Base-by-base conservation (phyloP, 2,888 invertebrate genomes). In the Alentia gelatinosa region DNA sequence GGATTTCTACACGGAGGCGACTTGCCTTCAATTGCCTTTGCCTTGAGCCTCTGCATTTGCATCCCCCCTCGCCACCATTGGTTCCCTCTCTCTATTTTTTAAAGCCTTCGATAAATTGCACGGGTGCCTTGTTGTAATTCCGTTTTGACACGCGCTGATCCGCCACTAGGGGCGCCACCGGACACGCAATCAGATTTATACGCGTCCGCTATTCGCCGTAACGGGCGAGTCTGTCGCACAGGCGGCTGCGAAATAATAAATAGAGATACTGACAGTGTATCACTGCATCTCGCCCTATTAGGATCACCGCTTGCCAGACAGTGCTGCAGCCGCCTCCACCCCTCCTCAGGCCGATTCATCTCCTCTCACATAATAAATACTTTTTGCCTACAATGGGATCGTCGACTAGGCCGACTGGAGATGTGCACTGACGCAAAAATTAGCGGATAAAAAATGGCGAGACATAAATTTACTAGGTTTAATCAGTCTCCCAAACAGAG, bases 101-200 rank as follows among this genome's bases (percentile, higher is more conserved):
- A 83, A 37, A n/a, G 40, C 83, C 35, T 83, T 83, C 83, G 39
- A 83, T 83, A 83, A 83, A 83, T 83, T 37, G 39, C 39, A 12
- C 37, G 39, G 37, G 39, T 39, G 83, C 23, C 83, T 68, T 83
- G 83, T 83, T 83, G 83, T 83, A 83, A 83, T 83, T 83, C 83
- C 39, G 83, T 40, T 40, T 83, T 83, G 83, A 83, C 83, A 83
- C 83, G 40, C 40, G 39, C 37, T 26, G 39, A 83, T 83, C 83
- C 83, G 19, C 35, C 37, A 37, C 37, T 37, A 75, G 33, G 35
- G 83, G 39, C 83, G 40, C 23, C 26, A 39, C 40, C n/a, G 23
- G 39, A 83, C 83, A 83, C 83, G 40, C 83, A 83, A 83, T 83
- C 83, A 83, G 83, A 83, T 83, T 83, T 83, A 68, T 68, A 68